A percentile compares a stretch with the other conserved stretches of the same genome.
phyloP scores from a whole-genome alignment of 2,888 invertebrate genomes.

The Rhyacophila evoluta region DNA sequence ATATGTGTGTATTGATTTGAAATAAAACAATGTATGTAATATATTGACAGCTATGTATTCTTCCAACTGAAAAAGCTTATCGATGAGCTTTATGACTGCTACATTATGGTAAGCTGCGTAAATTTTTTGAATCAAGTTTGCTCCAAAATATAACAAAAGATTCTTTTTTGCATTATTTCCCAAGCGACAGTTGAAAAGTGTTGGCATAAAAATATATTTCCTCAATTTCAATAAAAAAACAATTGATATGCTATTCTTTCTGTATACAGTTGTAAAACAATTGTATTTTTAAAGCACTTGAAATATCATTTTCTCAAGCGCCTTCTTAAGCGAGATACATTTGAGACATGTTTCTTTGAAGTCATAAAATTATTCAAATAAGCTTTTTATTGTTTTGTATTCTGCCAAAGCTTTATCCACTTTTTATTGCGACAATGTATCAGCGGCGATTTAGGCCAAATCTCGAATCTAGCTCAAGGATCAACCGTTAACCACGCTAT shows the following conservation, averaged over 20 bases:
- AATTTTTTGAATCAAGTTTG: too few species aligned
- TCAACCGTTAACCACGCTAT: not conserved
- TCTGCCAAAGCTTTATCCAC: not conserved
- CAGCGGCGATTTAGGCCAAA: not conserved
- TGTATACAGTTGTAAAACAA: not conserved
- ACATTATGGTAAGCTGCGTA: too few species aligned
- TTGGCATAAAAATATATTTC: too few species aligned
- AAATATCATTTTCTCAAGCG: not conserved
- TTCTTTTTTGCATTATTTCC: too few species aligned
- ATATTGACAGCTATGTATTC: not conserved
- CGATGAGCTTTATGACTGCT: too few species aligned
- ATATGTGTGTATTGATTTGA: too few species aligned
- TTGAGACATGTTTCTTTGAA: not conserved
- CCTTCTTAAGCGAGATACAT: not conserved
- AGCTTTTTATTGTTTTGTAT: conserved; percentile 17
- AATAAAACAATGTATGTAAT: not conserved
- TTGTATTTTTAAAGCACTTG: not conserved
- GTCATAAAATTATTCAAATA: not conserved
- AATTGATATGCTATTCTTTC: too few species aligned
- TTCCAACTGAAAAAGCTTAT: too few species aligned
- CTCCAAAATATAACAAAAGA: too few species aligned
- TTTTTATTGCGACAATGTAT: conserved; percentile 9
- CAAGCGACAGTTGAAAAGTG: too few species aligned
- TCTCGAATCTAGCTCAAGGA: not conserved
- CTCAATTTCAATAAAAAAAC: too few species aligned